Evolutionary conservation across 2,888 invertebrate species (phyloP), one percentile per base, ranked within the genome.

Genomic region (Harpalus rubripes): DNA sequence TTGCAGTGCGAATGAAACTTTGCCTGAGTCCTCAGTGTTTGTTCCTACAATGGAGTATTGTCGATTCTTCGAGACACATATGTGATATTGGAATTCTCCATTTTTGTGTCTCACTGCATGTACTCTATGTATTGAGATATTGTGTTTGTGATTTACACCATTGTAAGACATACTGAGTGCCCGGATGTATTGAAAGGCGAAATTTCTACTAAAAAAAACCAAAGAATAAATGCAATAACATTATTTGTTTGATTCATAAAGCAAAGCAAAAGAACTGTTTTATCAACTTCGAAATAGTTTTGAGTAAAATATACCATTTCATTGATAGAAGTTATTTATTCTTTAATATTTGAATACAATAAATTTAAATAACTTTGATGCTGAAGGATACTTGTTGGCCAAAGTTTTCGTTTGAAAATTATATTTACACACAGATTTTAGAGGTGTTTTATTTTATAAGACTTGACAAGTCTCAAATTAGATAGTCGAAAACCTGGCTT

Each of bases 131-230:
- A 68, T 68, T 68, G 68, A 39, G 68, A 68, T 68, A 68, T 68
- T 68, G 68, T 68, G 68, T 68, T 68, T 68, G 68, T 68, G 68
- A 68, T 68, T 68, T 39, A 3, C 32, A 32, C 68, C 68, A 68
- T n/a, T 68, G 68, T 8, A 16, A 59, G 39, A 12, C 32, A 7
- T 68, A 68, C 41, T 68, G 68, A 22, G 26, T 39, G 68, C 68
- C 68, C 39, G 32, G 68, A 68, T 32, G 39, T 39, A 15, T 68
- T 68, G 68, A 68, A 15, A 68, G 2, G 39, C 32, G 32, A 1
- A 32, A 7, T 5, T 65, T 65, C 39, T 65, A 10, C 2, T 2
- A 39, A 68, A 68, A 68, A 39, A 68, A 32, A 7, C 18, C 63
- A 6, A 7, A 32, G 68, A 68, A 15, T 39, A 68, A 68, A 7